Evolutionary conservation across 2,797 vertebrate species (phyloP).

Genomic region (Eptatretus atami): DNA sequence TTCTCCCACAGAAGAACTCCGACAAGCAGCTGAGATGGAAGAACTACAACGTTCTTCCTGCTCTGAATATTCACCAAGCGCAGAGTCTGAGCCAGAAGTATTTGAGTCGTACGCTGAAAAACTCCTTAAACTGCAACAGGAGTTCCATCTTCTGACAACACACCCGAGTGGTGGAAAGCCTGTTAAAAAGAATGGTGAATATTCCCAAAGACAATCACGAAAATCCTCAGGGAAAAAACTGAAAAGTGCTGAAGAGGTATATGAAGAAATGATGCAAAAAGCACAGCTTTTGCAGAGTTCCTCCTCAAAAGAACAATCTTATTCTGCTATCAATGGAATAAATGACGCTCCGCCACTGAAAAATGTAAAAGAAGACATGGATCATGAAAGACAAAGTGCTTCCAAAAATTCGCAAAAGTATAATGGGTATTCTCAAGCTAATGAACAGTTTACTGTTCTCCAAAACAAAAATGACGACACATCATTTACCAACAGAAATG

Average conservation of each 20-base stretch:
- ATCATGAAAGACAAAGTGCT: too few species aligned
- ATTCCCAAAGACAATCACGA: constrained; percentile 16
- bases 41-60: constrained; percentile 91
- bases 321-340: too few species aligned
- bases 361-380: too few species aligned
- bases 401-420: too few species aligned
- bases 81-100: constrained; percentile 81
- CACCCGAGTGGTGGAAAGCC: constrained; percentile 31
- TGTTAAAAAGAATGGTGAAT: background rate
- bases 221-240: constrained; percentile 26
- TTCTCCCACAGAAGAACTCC: constrained; percentile 79
- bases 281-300: constrained; percentile 60
- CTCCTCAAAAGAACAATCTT: too few species aligned
- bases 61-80: constrained; percentile 79
- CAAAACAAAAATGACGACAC: too few species aligned
- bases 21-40: constrained; percentile 95
- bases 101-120: constrained; percentile 49
- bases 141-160: constrained; percentile 86
- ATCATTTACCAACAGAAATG: too few species aligned
- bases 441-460: too few species aligned
- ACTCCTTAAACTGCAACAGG: constrained; percentile 72
- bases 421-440: too few species aligned
- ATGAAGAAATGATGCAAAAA: constrained; percentile 98
- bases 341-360: too few species aligned
- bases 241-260: constrained; percentile 91